Conservation (phyloP, 2,888 invertebrate species). For the Portevinia maculata region DNA sequence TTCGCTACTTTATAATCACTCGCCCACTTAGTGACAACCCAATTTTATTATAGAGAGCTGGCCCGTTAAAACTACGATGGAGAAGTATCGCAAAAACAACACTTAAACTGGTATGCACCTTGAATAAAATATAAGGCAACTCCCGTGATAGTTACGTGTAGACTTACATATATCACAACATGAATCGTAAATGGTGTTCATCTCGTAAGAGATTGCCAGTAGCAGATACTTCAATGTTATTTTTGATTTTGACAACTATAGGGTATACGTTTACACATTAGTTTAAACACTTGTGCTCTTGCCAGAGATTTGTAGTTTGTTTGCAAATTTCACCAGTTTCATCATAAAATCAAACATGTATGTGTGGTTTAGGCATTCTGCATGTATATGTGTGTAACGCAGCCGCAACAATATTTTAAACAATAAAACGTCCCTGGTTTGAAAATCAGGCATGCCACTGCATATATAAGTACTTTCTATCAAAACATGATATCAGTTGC, state of each 20-base stretch:
- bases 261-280: constrained; percentile 2
- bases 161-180: constrained; percentile 29
- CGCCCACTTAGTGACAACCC: constrained; percentile 57
- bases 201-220: constrained; percentile 13
- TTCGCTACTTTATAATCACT: constrained; percentile 50
- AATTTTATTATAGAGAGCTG: constrained; percentile 28
- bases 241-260: constrained; percentile 4
- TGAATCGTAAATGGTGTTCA: constrained; percentile 20
- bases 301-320: neutral
- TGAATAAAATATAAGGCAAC: constrained; percentile 19
- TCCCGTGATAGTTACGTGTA: constrained; percentile 7
- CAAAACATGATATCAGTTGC: too few species aligned
- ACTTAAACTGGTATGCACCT: constrained; percentile 23
- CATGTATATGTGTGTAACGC: too few species aligned
- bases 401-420: too few species aligned
- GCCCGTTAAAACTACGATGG: constrained; percentile 5
- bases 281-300: neutral
- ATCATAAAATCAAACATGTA: too few species aligned
- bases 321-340: neutral
- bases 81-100: constrained; percentile 16
- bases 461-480: too few species aligned
- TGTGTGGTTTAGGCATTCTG: too few species aligned
- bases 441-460: too few species aligned
- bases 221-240: neutral
- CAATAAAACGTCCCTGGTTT: too few species aligned